Evolutionary conservation across 2,113 vertebrate genomes (phyloP).

Genomic region (Labeo catla): DNA sequence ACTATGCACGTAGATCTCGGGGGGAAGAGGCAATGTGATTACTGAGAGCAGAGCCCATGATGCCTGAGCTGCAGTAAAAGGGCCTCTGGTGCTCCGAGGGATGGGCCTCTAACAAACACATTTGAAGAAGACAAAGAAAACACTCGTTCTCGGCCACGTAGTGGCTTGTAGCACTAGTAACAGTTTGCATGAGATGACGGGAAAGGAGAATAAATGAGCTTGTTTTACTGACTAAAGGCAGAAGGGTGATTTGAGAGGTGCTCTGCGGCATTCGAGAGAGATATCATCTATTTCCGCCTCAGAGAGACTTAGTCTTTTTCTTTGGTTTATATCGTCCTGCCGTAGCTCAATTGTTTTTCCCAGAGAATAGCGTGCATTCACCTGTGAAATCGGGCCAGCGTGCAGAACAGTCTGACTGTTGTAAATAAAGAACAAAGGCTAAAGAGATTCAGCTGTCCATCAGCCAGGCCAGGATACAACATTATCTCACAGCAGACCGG

Average conservation of each 20-base stretch:
- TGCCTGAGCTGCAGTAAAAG: constrained; percentile 38
- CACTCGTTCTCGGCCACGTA: constrained; percentile 63
- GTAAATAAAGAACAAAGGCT: constrained; percentile 59
- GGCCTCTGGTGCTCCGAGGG: constrained; percentile 34
- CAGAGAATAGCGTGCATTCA: constrained; percentile 49
- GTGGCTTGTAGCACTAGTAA: constrained; percentile 52
- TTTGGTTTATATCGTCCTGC: constrained; percentile 5
- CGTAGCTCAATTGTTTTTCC: constrained; percentile 33
- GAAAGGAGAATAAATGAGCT: constrained; percentile 25
- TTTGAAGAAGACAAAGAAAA: constrained; percentile 42
- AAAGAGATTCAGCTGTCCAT: constrained; percentile 54
- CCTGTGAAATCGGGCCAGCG: constrained; percentile 56
- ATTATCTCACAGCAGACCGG: constrained; percentile 46
- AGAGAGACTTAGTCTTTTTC: constrained; percentile 41
- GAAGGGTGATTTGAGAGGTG: constrained; percentile 23
- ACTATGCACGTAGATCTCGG: constrained; percentile 82
- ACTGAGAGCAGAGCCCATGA: constrained; percentile 70
- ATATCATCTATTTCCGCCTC: constrained; percentile 51
- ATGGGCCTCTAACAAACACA: constrained; percentile 38
- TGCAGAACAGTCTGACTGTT: constrained; percentile 43
- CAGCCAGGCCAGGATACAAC: constrained; percentile 33
- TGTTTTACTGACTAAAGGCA: constrained; percentile 43
- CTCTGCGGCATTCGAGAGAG: constrained; percentile 45
- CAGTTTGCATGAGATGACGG: constrained; percentile 43
- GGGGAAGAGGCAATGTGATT: constrained; percentile 80